These are phyloP conservation scores for Xestia rhomboidea DNA, from an alignment of 2,888 invertebrate genomes.

Conservation along the genomic window DNA sequence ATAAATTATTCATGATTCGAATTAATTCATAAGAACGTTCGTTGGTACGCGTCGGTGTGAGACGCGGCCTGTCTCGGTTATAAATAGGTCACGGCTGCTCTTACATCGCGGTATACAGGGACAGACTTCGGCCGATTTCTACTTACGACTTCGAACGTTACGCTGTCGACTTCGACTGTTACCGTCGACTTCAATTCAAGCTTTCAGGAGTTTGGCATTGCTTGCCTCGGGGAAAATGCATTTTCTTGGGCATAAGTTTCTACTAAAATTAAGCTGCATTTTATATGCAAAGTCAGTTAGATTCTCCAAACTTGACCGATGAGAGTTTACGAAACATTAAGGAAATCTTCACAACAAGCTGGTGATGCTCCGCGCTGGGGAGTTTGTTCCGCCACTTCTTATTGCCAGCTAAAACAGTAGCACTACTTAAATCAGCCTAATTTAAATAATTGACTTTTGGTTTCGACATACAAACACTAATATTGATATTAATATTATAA, in stretches of 20 bases:
- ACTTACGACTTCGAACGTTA: constrained; percentile 28
- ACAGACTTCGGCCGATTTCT: constrained; percentile 40
- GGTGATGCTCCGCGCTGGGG: no score
- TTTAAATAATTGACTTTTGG: no score
- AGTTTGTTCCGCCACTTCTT: no score
- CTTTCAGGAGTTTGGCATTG: not conserved
- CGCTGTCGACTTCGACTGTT: constrained; percentile 23
- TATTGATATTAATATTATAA: no score
- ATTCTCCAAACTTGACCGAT: not conserved
- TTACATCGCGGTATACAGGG: constrained; percentile 14
- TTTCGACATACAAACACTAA: no score
- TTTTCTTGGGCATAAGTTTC: not conserved
- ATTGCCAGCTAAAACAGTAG: no score
- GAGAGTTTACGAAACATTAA: not conserved
- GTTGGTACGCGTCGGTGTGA: constrained; percentile 40
- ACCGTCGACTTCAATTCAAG: constrained; percentile 3
- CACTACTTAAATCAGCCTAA: no score
- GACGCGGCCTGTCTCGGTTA: constrained; percentile 20
- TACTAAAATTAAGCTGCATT: not conserved
- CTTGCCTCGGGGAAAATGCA: not conserved
- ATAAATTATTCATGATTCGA: constrained; percentile 43
- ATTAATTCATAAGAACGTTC: constrained; percentile 19
- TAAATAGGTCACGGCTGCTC: constrained; percentile 55
- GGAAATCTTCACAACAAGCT: not conserved
- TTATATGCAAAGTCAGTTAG: not conserved